These are phyloP conservation scores for Bombyx mori DNA, from an alignment of 1,140 invertebrate genomes.

Conservation along the genomic window DNA sequence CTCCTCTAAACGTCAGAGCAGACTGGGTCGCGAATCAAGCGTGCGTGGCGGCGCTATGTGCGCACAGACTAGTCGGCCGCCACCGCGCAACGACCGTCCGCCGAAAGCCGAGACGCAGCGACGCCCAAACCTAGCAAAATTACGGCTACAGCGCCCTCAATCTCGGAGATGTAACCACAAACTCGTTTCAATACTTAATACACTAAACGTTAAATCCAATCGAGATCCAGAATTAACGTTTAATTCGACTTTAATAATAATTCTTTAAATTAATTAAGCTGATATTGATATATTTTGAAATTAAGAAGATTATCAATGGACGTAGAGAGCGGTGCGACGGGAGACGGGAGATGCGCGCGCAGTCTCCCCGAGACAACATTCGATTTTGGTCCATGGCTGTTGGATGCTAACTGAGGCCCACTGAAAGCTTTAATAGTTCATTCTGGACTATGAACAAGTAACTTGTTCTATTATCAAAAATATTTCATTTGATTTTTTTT, in stretches of 20 bases:
- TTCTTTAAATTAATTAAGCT: slow-evolving; percentile 2
- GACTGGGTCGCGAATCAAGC: slow-evolving; percentile 61
- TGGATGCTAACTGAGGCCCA: slow-evolving; percentile 64
- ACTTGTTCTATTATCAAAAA: not conserved
- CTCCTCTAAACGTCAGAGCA: slow-evolving; percentile 58
- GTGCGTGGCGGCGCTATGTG: slow-evolving; percentile 57
- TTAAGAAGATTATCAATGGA: slow-evolving; percentile 68
- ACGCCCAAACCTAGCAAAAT: slow-evolving; percentile 61
- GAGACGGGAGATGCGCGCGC: slow-evolving; percentile 58
- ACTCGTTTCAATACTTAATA: not conserved
- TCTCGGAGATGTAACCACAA: slow-evolving; percentile 12
- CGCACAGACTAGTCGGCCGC: slow-evolving; percentile 43
- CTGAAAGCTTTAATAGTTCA: slow-evolving; percentile 65
- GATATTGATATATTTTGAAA: slow-evolving; percentile 33
- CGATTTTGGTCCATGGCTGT: slow-evolving; percentile 72
- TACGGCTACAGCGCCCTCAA: slow-evolving; percentile 49
- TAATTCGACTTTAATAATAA: slow-evolving; percentile 10
- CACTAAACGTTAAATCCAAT: not conserved
- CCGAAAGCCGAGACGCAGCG: slow-evolving; percentile 63
- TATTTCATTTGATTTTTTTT: not conserved
- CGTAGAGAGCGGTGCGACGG: slow-evolving; percentile 47
- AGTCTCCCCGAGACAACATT: slow-evolving; percentile 60
- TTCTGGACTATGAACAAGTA: slow-evolving; percentile 44
- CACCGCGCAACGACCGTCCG: slow-evolving; percentile 47
- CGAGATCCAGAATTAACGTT: slow-evolving; percentile 3